Base-by-base conservation (phyloP, 2,113 vertebrate species). In the Aspidoscelis tigris region DNA sequence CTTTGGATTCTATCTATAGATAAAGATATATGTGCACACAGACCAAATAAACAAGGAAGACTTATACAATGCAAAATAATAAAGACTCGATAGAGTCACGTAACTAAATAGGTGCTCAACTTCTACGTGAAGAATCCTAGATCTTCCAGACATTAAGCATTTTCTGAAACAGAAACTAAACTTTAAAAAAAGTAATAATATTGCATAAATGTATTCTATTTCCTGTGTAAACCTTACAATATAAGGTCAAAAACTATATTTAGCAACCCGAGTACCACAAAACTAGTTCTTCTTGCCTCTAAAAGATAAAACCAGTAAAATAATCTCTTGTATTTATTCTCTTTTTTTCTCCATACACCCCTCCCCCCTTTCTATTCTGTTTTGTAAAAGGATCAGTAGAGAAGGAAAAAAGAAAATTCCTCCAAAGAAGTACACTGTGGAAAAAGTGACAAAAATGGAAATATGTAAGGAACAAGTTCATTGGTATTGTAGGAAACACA, bases 21-120 rank as follows among this genome's bases (percentile, higher is more conserved):
- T 73, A 89, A 85, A 83, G 82, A 68, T 93, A 84, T 88, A 91
- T 88, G 81, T 89, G 87, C 88, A 89, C 69, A 72, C 22, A 86
- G 83, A 90, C 85, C 65, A 89, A 75, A 84, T 80, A 84, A 91
- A 69, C 69, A 82, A 90, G 80, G 93, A 93, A 94, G 80, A 90
- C 76, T 91, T 76, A 66, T 43, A 85, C 69, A 84, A 66, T 55
- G 70, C 8, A 86, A 58, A 83, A 87, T 11, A 77, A 79, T 64
- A 82, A 87, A 81, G 84, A 44, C 71, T 70, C 76, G 8, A 0
- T 86, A 84, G 89, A 91, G 76, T 88, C 85, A 86, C 65, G 78
- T 87, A 91, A 88, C 77, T 65, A 76, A 83, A 78, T 80, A 72
- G 21, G 61, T 5, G 44, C 11, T 80, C 76, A n/a, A 84, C 43